Conservation (phyloP, 2,797 vertebrate genomes). For the Bradypodion ventrale region DNA sequence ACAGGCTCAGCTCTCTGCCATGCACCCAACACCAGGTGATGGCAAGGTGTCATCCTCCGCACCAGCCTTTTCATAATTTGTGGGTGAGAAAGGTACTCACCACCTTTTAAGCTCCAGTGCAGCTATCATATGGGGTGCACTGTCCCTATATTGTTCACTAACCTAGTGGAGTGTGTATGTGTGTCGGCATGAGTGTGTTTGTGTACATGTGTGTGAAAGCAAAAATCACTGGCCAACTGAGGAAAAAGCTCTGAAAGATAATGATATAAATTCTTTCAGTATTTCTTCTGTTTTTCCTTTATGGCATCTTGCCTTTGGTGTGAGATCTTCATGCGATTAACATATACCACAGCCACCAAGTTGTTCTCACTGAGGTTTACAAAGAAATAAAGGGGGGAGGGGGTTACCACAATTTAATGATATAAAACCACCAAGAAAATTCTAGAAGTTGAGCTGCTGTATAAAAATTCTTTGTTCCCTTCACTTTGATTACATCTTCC, state of each 20-base stretch:
- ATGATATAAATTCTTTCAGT: conserved; percentile 61
- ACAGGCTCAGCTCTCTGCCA: too few species aligned
- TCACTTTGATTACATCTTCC: conserved; percentile 44
- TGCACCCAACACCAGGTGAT: too few species aligned
- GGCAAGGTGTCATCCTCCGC: too few species aligned
- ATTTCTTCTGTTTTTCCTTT: conserved; percentile 63
- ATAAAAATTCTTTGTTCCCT: neutral
- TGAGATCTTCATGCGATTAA: conserved; percentile 69
- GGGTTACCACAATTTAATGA: conserved; percentile 43
- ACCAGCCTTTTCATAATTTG: too few species aligned
- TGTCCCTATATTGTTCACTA: conserved; percentile 50
- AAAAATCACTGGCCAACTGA: conserved; percentile 54
- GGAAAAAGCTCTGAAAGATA: conserved; percentile 50
- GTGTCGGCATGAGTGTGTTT: conserved; percentile 7
- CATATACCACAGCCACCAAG: conserved; percentile 47
- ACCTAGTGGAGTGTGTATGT: too few species aligned
- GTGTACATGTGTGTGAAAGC: neutral
- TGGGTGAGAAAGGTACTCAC: too few species aligned
- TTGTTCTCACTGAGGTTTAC: conserved; percentile 53
- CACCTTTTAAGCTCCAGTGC: too few species aligned
- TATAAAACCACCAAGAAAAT: conserved; percentile 51
- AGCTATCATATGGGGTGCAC: too few species aligned
- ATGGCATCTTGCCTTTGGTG: conserved; percentile 56
- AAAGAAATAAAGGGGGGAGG: conserved; percentile 40
- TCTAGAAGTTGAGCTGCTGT: conserved; percentile 33